A percentile compares a stretch with the other conserved stretches of the same genome.
phyloP scores from a whole-genome alignment of 2,113 vertebrate species.

The Malurus melanocephalus region DNA sequence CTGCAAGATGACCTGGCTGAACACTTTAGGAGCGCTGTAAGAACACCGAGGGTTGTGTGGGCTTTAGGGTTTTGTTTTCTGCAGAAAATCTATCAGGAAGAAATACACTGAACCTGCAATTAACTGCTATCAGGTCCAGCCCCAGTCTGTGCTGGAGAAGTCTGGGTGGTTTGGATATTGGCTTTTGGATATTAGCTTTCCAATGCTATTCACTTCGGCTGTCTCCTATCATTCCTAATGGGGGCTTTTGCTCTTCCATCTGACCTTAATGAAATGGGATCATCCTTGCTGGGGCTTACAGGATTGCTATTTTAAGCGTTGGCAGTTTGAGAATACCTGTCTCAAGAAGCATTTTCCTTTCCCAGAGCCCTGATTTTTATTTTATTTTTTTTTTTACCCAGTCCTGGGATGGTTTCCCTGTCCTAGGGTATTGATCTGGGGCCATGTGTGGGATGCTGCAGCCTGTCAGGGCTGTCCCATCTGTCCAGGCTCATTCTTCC shows the following conservation, averaged over 20 bases:
- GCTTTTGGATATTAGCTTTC: not conserved
- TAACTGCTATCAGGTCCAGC: not conserved
- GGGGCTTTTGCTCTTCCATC: not conserved
- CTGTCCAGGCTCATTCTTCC: not conserved
- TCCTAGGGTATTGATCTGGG: not conserved
- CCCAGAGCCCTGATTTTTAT: not conserved
- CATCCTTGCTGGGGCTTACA: not conserved
- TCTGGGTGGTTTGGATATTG: not conserved
- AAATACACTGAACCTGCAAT: not conserved
- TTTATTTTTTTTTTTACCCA: not conserved
- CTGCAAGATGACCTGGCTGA: not conserved
- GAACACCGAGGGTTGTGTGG: not conserved
- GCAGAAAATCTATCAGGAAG: not conserved
- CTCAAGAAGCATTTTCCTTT: not conserved
- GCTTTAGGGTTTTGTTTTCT: not conserved
- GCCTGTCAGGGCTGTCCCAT: not conserved
- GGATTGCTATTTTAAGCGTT: not conserved
- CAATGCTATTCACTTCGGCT: not conserved
- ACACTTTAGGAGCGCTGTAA: not conserved
- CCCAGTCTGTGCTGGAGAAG: not conserved
- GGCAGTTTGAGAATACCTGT: not conserved
- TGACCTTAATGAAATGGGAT: conserved; percentile 8
- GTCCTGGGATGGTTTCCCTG: not conserved
- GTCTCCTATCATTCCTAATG: not conserved
- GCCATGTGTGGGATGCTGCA: not conserved